Evolutionary conservation across 2,888 invertebrate genomes (phyloP), one percentile per base, ranked within the genome.

Genomic region (Cheilosia impressa): DNA sequence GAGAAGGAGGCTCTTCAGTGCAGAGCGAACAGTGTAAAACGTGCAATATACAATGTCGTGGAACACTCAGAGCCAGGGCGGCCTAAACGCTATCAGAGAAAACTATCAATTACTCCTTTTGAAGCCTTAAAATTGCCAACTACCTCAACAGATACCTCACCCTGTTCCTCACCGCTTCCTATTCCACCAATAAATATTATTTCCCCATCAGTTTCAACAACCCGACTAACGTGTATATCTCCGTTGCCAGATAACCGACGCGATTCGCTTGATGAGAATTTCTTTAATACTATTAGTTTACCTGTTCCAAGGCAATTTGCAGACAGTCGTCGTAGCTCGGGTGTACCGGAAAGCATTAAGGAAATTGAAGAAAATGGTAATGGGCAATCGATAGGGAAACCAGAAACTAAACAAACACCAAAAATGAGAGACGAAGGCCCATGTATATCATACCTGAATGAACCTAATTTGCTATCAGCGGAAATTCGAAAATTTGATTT

Each of bases 251-350:
- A 95, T 89, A 91, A 89, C 1, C 88, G 92, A 75, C 93, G 95
- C 68, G 95, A 95, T 88, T 95, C 95, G 4, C 93, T 94, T 81
- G 93, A 93, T 62, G 95, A 95, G 53, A 94, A 93, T 75, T 92
- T 92, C 83, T 91, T 92, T 66, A 90, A 90, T 88, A 88, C 90
- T 52, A 90, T 92, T 19, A 92, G 89, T 80, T 92, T 97, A 87
- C 97, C 97, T 1, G 96, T 95, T 55, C 97, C 97, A 7, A 94
- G 95, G 38, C 96, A 96, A 89, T 97, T 97, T 91, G 97, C 97
- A 2, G 97, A 97, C 87, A 95, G 96, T 87, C 93, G 96, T 50
- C 94, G 96, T 15, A 95, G 95, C 10, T 94, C 94, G 17, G 95
- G 92, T 4, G 91, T 92, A 6, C 91, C 91, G 17, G 92, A 91